A percentile compares a stretch with the other conserved stretches of the same genome.
Evolutionary conservation across 1,140 invertebrate genomes (phyloP).

Genomic region (Cydia pomonella): DNA sequence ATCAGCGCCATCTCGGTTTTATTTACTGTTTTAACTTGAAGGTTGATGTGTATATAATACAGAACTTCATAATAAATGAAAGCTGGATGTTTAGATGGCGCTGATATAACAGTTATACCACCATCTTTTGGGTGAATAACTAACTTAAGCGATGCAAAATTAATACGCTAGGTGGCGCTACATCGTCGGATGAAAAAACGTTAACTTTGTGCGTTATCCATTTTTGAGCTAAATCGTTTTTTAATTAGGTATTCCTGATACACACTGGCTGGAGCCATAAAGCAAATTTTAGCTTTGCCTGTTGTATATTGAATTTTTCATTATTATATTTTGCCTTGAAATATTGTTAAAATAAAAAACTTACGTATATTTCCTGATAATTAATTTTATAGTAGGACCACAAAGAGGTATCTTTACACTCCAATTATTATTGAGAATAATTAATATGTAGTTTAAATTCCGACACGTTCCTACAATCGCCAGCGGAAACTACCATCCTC

Average conservation of each 20-base stretch:
- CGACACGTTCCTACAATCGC: slow-evolving; percentile 14
- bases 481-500: slow-evolving; percentile 22
- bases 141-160: not conserved
- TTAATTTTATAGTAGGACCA: too few relatives aligned
- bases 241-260: too few relatives aligned
- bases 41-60: not conserved
- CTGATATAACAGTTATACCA: not conserved
- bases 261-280: too few relatives aligned
- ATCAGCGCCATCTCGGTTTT: not conserved
- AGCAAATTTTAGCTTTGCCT: too few relatives aligned
- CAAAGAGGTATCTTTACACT: slow-evolving; percentile 19
- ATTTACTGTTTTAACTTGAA: not conserved
- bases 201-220: too few relatives aligned
- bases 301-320: too few relatives aligned
- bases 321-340: not conserved
- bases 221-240: too few relatives aligned
- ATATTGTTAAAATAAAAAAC: not conserved
- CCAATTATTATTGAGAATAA: slow-evolving; percentile 6
- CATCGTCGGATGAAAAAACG: too few relatives aligned
- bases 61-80: not conserved
- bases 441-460: slow-evolving; percentile 14
- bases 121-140: not conserved
- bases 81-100: not conserved
- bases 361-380: not conserved
- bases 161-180: not conserved